phyloP scores from a whole-genome alignment of 2,113 vertebrate species.

The Ctenomys sociabilis region DNA sequence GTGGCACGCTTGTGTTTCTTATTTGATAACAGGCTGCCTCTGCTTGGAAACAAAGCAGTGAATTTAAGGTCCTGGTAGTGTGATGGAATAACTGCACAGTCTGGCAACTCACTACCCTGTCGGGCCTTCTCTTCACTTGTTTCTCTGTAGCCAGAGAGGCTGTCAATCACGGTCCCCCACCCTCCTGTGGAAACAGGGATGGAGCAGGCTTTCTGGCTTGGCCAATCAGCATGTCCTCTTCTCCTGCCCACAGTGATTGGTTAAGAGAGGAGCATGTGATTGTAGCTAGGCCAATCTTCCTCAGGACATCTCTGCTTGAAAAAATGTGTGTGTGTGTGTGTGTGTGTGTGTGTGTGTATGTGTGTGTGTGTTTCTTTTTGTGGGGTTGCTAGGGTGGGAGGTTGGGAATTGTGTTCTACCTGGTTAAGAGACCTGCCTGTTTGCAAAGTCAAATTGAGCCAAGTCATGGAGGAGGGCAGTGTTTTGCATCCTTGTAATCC shows the following conservation, averaged over 20 bases:
- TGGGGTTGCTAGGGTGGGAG: neutral
- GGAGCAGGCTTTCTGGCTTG: neutral
- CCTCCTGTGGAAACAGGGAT: neutral
- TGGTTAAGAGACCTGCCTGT: neutral
- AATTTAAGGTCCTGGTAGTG: neutral
- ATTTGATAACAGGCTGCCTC: neutral
- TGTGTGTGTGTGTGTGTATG: neutral
- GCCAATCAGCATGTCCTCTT: neutral
- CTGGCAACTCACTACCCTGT: neutral
- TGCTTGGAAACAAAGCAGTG: neutral
- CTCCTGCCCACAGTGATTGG: neutral
- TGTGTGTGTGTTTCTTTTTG: neutral
- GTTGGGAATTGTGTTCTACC: neutral
- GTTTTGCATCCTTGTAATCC: neutral
- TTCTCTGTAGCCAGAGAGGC: neutral
- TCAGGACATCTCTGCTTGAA: neutral
- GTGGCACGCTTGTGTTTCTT: neutral
- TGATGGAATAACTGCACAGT: neutral
- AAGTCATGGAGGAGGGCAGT: neutral
- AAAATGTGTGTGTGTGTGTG: neutral
- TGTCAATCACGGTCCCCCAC: neutral
- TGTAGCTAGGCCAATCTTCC: conserved; percentile 24
- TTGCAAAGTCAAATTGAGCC: neutral
- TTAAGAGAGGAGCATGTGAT: conserved; percentile 6
- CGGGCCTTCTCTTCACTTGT: neutral